Percentiles rank a stretch among this genome's conserved stretches.
Evolutionary conservation across 2,797 vertebrate species (phyloP).

Genomic region (Chelidonichthys spinosus): DNA sequence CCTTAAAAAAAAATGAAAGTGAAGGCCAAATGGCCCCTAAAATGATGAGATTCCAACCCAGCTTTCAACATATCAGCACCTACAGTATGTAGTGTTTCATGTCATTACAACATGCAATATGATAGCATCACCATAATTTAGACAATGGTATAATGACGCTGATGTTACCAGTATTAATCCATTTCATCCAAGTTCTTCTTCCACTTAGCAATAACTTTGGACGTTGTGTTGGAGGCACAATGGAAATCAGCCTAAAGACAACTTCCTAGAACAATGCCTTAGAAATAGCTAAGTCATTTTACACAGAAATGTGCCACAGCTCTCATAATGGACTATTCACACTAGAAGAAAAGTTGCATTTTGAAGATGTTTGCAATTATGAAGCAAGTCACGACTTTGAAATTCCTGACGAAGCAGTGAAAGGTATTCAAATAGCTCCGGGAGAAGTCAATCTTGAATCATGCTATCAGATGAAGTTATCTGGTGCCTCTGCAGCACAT

Average conservation of each 20-base stretch:
- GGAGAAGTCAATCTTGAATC: slow-evolving; percentile 18
- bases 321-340: not conserved
- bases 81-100: not conserved
- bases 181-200: not conserved
- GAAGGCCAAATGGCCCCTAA: too few relatives aligned
- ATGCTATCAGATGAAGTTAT: slow-evolving; percentile 25
- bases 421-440: not conserved
- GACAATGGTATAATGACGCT: not conserved
- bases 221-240: not conserved
- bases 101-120: not conserved
- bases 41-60: too few relatives aligned
- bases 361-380: not conserved
- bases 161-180: not conserved
- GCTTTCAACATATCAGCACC: not conserved
- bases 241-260: not conserved
- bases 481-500: slow-evolving; percentile 36
- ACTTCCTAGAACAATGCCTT: not conserved
- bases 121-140: not conserved
- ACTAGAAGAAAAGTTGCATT: not conserved
- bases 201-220: not conserved
- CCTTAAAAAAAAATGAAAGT: too few relatives aligned
- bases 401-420: slow-evolving; percentile 4
- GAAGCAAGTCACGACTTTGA: not conserved
- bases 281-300: not conserved
- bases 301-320: not conserved